Evolutionary conservation across 2,113 vertebrate species (phyloP), one percentile per base, ranked within the genome.

Genomic region (Megalops atlanticus): DNA sequence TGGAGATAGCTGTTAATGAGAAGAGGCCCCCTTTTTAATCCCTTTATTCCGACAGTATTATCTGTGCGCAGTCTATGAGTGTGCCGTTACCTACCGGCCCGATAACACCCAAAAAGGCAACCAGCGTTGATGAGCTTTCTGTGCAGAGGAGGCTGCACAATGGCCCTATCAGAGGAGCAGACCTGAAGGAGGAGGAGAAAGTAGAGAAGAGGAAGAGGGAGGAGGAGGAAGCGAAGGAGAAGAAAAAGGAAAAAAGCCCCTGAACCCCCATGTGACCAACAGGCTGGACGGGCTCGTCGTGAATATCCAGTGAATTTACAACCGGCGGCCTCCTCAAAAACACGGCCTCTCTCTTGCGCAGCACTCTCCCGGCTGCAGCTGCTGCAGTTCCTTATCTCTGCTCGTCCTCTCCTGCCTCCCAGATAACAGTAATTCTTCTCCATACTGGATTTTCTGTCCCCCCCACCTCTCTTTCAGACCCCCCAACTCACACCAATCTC

Each of bases 1-100:
- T 94, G 95, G 90, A 98, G 97, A 99, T 99, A 99, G 96, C 95
- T 95, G 96, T 97, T 98, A 99, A 99, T 98, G 97, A 98, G 97
- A 97, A 97, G 96, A 96, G 95, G 94, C 94, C 92, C 92, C 84
- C 92, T 92, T 95, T 96, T 31, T 98, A 98, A 98, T 98, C 96
- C 94, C 94, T 96, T 96, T 95, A 95, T 96, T 95, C 94, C 96
- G 93, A 95, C 95, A 94, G 95, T 94, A 97, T 98, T 98, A 98
- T 98, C 97, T 97, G 92, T 93, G 91, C 93, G 94, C 95, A 96
- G 97, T 97, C 96, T 97, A 96, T 97, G 97, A 97, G 95, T 96
- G 95, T 92, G 95, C 94, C 94, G 96, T 97, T 97, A 96, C 95
- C 95, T 97, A 86, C 95, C 96, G 0, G 43, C 58, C 58, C 90